A percentile compares a stretch with the other conserved stretches of the same genome.
Conservation (phyloP, 2,888 invertebrate genomes). For the Pachymerium ferrugineum region DNA sequence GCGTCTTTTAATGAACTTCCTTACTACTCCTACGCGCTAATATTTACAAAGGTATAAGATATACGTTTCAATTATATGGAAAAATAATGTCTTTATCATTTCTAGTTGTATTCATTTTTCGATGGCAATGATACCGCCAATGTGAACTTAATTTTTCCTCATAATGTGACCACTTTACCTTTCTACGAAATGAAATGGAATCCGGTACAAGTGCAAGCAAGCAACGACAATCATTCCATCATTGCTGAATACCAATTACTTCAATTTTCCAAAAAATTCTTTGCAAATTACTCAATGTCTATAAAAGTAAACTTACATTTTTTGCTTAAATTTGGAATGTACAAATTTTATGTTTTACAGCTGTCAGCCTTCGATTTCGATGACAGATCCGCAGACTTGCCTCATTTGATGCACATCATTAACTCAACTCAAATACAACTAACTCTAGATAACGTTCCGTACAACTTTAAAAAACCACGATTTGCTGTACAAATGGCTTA, state of each 20-base stretch:
- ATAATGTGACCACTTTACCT: background rate
- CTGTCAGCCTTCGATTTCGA: background rate
- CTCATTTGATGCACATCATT: background rate
- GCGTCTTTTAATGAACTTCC: background rate
- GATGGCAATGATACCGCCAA: background rate
- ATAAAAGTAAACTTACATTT: background rate
- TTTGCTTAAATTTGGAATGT: background rate
- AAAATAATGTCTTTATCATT: background rate
- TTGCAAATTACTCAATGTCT: background rate
- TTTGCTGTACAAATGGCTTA: background rate
- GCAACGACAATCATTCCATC: background rate
- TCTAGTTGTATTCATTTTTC: background rate
- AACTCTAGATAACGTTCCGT: background rate
- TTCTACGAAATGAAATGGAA: background rate
- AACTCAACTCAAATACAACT: conserved; percentile 11
- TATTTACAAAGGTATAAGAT: background rate
- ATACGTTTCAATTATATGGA: background rate
- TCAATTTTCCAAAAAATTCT: background rate
- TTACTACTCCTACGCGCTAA: background rate
- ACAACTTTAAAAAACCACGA: background rate
- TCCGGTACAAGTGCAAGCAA: background rate
- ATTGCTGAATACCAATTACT: background rate
- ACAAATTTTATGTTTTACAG: background rate
- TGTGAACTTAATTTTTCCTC: background rate
- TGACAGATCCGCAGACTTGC: background rate